A percentile compares a stretch with the other conserved stretches of the same genome.
Conservation (phyloP, 1,140 invertebrate species). For the Sycophila sp. region DNA sequence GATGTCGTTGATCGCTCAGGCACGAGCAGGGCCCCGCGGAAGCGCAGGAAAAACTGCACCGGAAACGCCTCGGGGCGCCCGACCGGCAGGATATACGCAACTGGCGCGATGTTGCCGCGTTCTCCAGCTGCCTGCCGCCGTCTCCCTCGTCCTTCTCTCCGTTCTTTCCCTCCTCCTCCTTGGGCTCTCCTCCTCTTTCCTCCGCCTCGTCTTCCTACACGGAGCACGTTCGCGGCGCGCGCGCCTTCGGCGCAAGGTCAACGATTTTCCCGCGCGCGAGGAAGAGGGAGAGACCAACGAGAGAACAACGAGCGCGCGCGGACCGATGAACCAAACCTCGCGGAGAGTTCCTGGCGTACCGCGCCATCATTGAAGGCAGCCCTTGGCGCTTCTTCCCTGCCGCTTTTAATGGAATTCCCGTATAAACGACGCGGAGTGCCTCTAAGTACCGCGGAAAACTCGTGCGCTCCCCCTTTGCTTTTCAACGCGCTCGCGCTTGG, state of each 20-base stretch:
- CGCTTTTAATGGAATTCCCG: too few relatives aligned
- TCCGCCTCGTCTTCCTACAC: neutral
- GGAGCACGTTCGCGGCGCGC: neutral
- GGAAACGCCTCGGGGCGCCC: constrained; percentile 27
- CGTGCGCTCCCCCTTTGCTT: neutral
- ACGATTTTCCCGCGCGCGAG: constrained; percentile 37
- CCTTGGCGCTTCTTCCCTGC: constrained; percentile 1
- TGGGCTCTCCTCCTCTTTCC: neutral
- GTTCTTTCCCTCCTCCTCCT: neutral
- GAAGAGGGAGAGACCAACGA: neutral
- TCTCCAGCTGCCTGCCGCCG: constrained; percentile 21
- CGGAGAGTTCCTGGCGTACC: neutral
- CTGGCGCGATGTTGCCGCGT: constrained; percentile 35
- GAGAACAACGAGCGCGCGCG: neutral
- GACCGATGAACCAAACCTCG: constrained; percentile 22
- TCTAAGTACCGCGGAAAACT: neutral
- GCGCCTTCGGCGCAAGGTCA: constrained; percentile 37
- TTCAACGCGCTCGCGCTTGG: neutral
- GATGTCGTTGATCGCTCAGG: neutral
- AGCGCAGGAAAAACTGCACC: constrained; percentile 24
- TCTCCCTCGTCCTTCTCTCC: neutral
- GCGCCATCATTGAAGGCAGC: neutral
- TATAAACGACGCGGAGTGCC: neutral
- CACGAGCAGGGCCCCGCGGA: neutral
- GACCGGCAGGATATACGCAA: neutral